Conservation (phyloP, 2,113 vertebrate genomes). For the Sphyrna mokarran region DNA sequence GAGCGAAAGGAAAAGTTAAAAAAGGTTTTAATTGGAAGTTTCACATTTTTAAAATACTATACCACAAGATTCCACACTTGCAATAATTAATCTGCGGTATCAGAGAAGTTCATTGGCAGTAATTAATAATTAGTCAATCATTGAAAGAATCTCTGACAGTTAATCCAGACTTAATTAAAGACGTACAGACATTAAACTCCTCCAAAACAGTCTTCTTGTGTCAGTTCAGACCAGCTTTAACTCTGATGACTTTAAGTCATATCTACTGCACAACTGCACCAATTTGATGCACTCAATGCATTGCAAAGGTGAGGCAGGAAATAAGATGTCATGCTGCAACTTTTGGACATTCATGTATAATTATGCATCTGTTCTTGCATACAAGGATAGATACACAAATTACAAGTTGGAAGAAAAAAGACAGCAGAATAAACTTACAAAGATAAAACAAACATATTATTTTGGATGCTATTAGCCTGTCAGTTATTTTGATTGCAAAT, state of each 20-base stretch:
- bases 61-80: background rate
- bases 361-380: background rate
- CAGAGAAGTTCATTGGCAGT: background rate
- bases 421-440: no score
- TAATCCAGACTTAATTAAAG: slow-evolving; percentile 18
- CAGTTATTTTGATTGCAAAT: background rate
- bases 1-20: background rate
- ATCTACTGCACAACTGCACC: background rate
- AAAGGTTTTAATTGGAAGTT: background rate
- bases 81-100: background rate
- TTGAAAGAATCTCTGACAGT: background rate
- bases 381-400: no score
- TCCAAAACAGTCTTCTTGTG: background rate
- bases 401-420: background rate
- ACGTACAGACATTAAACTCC: background rate
- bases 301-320: background rate
- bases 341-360: background rate
- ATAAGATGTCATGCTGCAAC: background rate
- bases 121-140: background rate
- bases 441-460: background rate
- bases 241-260: background rate
- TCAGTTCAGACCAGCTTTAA: background rate
- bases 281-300: background rate
- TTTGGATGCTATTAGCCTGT: background rate
- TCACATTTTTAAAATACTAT: background rate